Base-by-base conservation (phyloP, 1,140 invertebrate species). In the Coelopa frigida region DNA sequence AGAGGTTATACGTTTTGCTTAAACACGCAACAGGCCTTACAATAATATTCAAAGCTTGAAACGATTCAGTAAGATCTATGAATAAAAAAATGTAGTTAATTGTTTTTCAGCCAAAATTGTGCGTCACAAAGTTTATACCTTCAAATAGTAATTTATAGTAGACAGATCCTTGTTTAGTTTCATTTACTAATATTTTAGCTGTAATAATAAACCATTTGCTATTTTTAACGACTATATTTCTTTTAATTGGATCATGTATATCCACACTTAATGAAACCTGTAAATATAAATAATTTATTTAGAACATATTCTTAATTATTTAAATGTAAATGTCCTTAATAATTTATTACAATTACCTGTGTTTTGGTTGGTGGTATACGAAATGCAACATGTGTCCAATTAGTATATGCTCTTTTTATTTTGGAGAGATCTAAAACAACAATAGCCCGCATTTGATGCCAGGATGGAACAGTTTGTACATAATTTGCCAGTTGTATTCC, bases 381-480 rank as follows among this genome's bases (percentile, higher is more conserved):
- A 1, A 90, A 70, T 29, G 89, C 60, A 21, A 89, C 69, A 58
- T 91, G 87, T 5, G 84, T 82, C 70, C 79, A 78, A 18, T 73
- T 63, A 3, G 75, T 65, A 52, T 78, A 67, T 29, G 61, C 61
- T 14, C 72, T 66, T 18, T 70, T 75, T 10, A 89, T 51, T 33
- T 78, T 72, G 24, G 78, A 73, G 21, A 87, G 55, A 63, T 83
- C 72, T 3, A 88, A 61, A 10, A 79, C 74, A 0, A 81, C 74
- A 20, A 77, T 75, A 56, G 80, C 75, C 11, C 76, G 61, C 51
- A 73, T 68, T 50, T 70, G 54, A 29, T 51, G 56, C 29, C 54
- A 59, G 36, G 73, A 77, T 14, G 76, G 73, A 14, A 72, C 54
- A 41, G 75, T 70, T 61, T 72, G 71, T 4, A 80, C 80, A n/a